Conservation (phyloP, 2,797 vertebrate species). For the Parotocinclus haroldoi region DNA sequence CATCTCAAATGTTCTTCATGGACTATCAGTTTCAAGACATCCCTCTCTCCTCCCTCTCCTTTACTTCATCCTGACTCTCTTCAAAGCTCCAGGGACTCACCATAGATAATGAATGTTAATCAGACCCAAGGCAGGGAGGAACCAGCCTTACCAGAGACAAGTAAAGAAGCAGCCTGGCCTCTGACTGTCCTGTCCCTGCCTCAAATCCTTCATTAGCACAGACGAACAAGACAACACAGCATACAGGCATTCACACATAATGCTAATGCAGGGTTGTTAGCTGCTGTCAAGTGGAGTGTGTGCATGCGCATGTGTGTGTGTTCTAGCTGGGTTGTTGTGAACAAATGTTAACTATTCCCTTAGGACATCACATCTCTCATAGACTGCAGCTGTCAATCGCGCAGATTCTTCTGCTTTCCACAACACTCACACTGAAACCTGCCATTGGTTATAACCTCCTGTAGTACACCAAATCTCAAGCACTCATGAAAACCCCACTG, state of each 20-base stretch:
- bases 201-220: slow-evolving; percentile 21
- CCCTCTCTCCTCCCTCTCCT: not conserved
- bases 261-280: slow-evolving; percentile 47
- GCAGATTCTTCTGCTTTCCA: slow-evolving; percentile 1
- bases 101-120: slow-evolving; percentile 71
- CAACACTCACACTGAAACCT: slow-evolving; percentile 9
- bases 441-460: not conserved
- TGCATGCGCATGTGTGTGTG: slow-evolving; percentile 5
- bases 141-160: slow-evolving; percentile 27
- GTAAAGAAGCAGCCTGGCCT: slow-evolving; percentile 48
- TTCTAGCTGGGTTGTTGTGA: slow-evolving; percentile 44
- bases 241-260: slow-evolving; percentile 29
- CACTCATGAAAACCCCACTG: slow-evolving; percentile 6
- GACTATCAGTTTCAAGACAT: slow-evolving; percentile 23
- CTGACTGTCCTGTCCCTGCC: slow-evolving; percentile 32
- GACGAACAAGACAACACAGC: slow-evolving; percentile 9
- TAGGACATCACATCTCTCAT: slow-evolving; percentile 37
- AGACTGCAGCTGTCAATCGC: slow-evolving; percentile 22
- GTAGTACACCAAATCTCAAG: too few relatives aligned
- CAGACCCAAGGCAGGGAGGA: slow-evolving; percentile 65
- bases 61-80: slow-evolving; percentile 50
- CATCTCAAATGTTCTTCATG: slow-evolving; percentile 11
- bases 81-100: slow-evolving; percentile 58
- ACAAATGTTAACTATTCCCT: slow-evolving; percentile 59
- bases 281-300: slow-evolving; percentile 39